These are phyloP conservation scores for Columba livia DNA, from an alignment of 2,113 vertebrate genomes.

Conservation along the genomic window DNA sequence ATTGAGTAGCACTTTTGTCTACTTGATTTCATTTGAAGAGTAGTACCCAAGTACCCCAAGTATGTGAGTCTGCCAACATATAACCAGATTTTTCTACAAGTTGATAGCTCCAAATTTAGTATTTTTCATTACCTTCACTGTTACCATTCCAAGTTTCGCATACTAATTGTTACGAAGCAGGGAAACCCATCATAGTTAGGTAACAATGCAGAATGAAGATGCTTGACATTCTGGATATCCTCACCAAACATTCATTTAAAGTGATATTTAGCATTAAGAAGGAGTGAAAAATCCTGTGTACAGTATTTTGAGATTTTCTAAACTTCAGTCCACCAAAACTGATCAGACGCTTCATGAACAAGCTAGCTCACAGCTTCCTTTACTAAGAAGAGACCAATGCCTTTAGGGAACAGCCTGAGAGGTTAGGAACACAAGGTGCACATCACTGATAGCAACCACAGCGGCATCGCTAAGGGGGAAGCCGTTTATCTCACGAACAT, in stretches of 20 bases:
- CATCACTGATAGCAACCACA: not conserved
- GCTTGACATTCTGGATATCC: not conserved
- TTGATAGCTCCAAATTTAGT: not conserved
- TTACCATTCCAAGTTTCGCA: not conserved
- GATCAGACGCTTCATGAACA: not conserved
- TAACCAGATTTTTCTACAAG: not conserved
- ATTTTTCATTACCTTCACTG: not conserved
- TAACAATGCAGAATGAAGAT: not conserved
- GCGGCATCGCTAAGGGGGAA: not conserved
- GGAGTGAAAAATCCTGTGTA: not conserved
- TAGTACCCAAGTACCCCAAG: not conserved
- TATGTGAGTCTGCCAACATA: not conserved
- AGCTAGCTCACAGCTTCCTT: not conserved
- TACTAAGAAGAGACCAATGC: not conserved
- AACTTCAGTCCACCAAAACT: not conserved
- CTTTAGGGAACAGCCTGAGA: not conserved
- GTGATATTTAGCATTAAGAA: not conserved
- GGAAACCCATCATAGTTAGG: not conserved
- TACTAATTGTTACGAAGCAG: not conserved
- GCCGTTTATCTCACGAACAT: not conserved
- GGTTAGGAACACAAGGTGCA: not conserved
- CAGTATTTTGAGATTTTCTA: not conserved
- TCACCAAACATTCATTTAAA: not conserved
- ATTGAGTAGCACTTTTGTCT: not conserved
- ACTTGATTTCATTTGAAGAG: not conserved